Evolutionary conservation across 2,113 vertebrate genomes (phyloP).

Genomic region (Tenrec ecaudatus): DNA sequence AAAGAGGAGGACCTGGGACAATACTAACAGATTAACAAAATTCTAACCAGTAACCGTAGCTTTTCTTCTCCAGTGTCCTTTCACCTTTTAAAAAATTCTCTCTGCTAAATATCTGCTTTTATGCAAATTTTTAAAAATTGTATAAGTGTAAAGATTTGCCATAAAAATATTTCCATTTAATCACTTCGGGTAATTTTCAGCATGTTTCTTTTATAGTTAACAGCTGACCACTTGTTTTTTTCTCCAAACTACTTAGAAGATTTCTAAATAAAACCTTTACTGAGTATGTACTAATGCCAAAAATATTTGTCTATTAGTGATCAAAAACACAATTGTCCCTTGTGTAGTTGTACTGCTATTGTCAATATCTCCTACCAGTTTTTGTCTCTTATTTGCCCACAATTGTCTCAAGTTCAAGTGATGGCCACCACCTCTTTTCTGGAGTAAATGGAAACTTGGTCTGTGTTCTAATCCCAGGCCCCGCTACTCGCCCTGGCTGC

Average conservation of each 20-base stretch:
- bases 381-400: too few species aligned
- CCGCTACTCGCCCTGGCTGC: background rate
- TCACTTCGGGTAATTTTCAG: background rate
- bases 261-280: background rate
- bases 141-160: background rate
- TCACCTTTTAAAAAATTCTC: constrained; percentile 2
- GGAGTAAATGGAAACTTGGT: background rate
- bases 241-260: constrained; percentile 7
- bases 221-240: background rate
- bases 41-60: background rate
- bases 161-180: constrained; percentile 38
- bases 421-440: background rate
- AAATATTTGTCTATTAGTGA: background rate
- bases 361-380: background rate
- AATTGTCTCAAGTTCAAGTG: too few species aligned
- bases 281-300: constrained; percentile 19
- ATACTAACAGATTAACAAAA: background rate
- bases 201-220: constrained; percentile 13
- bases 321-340: background rate
- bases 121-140: constrained; percentile 9
- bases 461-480: background rate
- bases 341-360: background rate
- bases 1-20: constrained; percentile 10
- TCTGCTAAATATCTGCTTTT: background rate
- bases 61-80: constrained; percentile 24